A percentile compares a stretch with the other conserved stretches of the same genome.
Evolutionary conservation across 2,888 invertebrate species (phyloP).

Genomic region (Cephonodes hylas): DNA sequence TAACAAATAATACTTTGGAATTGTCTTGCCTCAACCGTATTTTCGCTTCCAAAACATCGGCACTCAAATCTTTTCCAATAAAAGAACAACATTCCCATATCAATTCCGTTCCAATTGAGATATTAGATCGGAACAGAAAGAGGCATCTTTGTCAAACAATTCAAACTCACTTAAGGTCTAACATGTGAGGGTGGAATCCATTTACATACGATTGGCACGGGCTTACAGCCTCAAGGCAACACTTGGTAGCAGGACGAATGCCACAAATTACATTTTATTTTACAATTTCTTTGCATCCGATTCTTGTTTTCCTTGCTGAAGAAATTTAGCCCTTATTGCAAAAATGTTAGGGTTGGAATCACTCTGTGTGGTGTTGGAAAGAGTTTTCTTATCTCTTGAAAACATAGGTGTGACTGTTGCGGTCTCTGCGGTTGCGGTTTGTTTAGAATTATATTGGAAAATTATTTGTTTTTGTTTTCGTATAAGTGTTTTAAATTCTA

Average conservation of each 20-base stretch:
- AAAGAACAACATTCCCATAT: not conserved
- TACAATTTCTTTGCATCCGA: constrained; percentile 65
- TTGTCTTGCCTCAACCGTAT: too few relatives aligned
- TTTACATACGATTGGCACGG: constrained; percentile 38
- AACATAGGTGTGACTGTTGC: constrained; percentile 35
- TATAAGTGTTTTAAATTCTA: not conserved
- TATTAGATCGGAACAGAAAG: constrained; percentile 26
- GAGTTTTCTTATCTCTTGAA: constrained; percentile 30
- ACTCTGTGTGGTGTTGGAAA: not conserved
- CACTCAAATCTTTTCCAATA: not conserved
- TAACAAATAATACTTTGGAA: too few relatives aligned
- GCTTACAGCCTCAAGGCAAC: constrained; percentile 25
- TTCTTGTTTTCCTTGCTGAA: constrained; percentile 24
- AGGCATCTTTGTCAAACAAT: constrained; percentile 41
- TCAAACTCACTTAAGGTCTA: constrained; percentile 57
- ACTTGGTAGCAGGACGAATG: constrained; percentile 53
- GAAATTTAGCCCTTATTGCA: constrained; percentile 10
- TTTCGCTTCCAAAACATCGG: not conserved
- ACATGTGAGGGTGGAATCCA: constrained; percentile 42
- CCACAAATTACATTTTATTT: constrained; percentile 72
- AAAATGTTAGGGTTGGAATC: constrained; percentile 19
- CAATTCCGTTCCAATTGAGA: not conserved
- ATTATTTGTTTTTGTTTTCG: not conserved
- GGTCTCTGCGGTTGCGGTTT: not conserved
- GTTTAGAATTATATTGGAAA: not conserved